Conservation (phyloP, 2,888 invertebrate genomes). For the Drosophila subquinaria region DNA sequence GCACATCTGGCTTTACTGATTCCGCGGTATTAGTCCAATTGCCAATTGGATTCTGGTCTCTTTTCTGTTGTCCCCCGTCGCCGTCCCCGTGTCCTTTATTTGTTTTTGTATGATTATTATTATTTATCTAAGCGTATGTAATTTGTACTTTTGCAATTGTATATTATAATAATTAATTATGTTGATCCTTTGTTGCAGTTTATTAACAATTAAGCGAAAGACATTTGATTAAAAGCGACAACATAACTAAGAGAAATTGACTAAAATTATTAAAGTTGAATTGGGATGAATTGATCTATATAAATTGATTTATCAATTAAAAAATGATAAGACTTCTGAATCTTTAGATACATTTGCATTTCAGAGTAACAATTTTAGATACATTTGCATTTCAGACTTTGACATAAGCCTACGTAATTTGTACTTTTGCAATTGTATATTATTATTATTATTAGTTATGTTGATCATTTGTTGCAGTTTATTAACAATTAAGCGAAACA, state of each 20-base stretch:
- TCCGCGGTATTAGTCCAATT: conserved; percentile 41
- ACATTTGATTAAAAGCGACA: conserved; percentile 22
- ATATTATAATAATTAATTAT: conserved; percentile 9
- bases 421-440: no score
- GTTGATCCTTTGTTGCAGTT: conserved; percentile 13
- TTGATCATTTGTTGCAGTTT: no score
- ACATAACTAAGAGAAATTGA: conserved; percentile 6
- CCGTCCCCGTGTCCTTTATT: background rate
- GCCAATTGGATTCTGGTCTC: conserved; percentile 28
- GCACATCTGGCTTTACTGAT: conserved; percentile 90
- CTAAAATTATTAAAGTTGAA: background rate
- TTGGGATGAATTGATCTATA: background rate
- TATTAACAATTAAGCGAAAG: conserved; percentile 12
- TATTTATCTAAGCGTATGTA: conserved; percentile 42
- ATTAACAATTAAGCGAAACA: no score
- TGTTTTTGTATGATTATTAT: conserved; percentile 18
- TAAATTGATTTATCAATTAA: no score
- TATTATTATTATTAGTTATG: no score
- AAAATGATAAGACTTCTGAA: no score
- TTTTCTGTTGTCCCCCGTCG: background rate
- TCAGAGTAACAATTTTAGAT: no score
- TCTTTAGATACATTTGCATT: no score
- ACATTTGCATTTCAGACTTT: no score
- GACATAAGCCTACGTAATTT: no score
- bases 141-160: conserved; percentile 30